These are phyloP conservation scores for Plodia interpunctella DNA, from an alignment of 1,140 invertebrate genomes.

Conservation along the genomic window DNA sequence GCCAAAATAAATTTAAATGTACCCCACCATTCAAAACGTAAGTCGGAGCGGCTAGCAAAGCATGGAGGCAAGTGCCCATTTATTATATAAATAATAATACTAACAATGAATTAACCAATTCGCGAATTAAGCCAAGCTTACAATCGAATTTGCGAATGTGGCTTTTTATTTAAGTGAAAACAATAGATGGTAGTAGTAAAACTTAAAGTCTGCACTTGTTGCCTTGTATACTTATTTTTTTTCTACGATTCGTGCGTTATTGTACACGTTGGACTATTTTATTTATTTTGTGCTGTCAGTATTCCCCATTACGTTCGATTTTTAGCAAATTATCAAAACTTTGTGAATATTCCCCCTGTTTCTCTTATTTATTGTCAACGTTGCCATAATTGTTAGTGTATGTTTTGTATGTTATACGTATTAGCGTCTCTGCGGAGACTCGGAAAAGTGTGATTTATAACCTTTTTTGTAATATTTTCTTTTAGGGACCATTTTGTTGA, in stretches of 20 bases:
- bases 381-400: constrained; percentile 76
- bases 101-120: constrained; percentile 70
- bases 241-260: constrained; percentile 53
- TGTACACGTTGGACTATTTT: constrained; percentile 44
- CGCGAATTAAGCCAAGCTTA: constrained; percentile 70
- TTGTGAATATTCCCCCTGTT: constrained; percentile 54
- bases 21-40: constrained; percentile 26
- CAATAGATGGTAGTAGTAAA: constrained; percentile 63
- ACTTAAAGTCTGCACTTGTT: constrained; percentile 76
- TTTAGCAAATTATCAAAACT: constrained; percentile 35
- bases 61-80: constrained; percentile 43
- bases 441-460: constrained; percentile 63
- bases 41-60: constrained; percentile 34
- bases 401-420: constrained; percentile 69
- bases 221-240: constrained; percentile 72
- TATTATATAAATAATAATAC: constrained; percentile 47
- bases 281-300: constrained; percentile 63
- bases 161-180: constrained; percentile 66
- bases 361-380: constrained; percentile 74
- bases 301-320: constrained; percentile 33
- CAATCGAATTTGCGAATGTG: constrained; percentile 56
- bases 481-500: constrained; percentile 74
- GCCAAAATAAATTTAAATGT: constrained; percentile 28
- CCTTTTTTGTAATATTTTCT: constrained; percentile 59
- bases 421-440: constrained; percentile 54